These are phyloP conservation scores for Morpho helenor DNA, from an alignment of 2,888 invertebrate species.

Conservation along the genomic window DNA sequence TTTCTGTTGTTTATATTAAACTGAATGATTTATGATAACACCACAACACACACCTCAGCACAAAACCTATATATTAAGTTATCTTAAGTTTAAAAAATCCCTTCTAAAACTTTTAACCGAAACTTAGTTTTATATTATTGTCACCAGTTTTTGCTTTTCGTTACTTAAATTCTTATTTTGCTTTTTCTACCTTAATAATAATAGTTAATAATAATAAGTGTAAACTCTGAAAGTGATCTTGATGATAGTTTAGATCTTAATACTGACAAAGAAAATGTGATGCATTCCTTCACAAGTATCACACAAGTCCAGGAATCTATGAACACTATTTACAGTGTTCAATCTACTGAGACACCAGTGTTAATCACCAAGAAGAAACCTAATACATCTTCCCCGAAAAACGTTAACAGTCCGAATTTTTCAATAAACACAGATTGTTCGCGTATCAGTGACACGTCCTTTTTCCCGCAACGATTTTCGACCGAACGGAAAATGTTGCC, in stretches of 20 bases:
- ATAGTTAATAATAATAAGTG: constrained; percentile 56
- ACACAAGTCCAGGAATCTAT: constrained; percentile 51
- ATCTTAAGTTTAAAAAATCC: too few relatives aligned
- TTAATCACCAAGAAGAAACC: constrained; percentile 58
- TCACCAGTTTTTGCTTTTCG: too few relatives aligned
- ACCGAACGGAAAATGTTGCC: constrained; percentile 63
- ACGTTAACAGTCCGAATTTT: constrained; percentile 66
- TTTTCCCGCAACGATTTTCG: constrained; percentile 64
- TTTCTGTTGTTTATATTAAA: neutral
- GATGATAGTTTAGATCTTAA: constrained; percentile 56
- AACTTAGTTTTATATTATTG: too few relatives aligned
- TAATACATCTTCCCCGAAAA: constrained; percentile 70
- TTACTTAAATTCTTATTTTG: too few relatives aligned
- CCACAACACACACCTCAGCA: neutral
- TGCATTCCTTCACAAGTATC: constrained; percentile 56
- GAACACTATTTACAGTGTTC: constrained; percentile 38
- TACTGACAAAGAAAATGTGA: constrained; percentile 58
- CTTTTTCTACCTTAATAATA: too few relatives aligned
- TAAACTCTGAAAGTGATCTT: constrained; percentile 60
- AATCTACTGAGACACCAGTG: constrained; percentile 42
- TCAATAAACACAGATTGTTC: constrained; percentile 71
- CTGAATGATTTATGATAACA: neutral
- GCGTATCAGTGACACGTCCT: constrained; percentile 67
- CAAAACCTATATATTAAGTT: too few relatives aligned
- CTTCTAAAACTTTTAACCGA: too few relatives aligned